Percentiles rank a stretch among this genome's conserved stretches.
These are phyloP conservation scores for Pelvicachromis taeniatus DNA, from an alignment of 2,113 vertebrate species.

Conservation along the genomic window DNA sequence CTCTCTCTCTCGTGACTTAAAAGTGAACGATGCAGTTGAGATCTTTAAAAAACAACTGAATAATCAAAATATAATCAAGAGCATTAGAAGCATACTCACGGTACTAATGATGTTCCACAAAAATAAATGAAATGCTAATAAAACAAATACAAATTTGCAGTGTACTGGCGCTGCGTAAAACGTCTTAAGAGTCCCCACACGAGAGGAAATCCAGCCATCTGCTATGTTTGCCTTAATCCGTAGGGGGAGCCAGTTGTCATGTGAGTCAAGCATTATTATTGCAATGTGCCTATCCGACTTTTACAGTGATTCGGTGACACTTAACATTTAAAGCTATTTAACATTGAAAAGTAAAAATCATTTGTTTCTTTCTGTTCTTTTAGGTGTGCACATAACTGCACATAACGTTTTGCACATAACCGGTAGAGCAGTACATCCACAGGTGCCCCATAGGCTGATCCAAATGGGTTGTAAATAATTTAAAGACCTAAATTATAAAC, in stretches of 20 bases:
- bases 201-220: background rate
- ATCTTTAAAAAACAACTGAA: background rate
- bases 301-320: background rate
- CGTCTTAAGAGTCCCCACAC: background rate
- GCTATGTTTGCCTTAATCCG: background rate
- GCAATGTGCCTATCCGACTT: background rate
- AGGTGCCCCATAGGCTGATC: background rate
- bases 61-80: background rate
- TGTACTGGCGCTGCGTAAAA: background rate
- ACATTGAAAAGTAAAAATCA: background rate
- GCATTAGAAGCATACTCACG: background rate
- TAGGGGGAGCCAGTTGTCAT: conserved; percentile 18
- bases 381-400: background rate
- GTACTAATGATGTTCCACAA: background rate
- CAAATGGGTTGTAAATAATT: background rate
- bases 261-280: background rate
- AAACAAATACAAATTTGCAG: background rate
- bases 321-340: background rate
- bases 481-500: background rate
- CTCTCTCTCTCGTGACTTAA: background rate
- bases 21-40: background rate
- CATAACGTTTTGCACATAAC: background rate
- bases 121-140: background rate
- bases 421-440: background rate
- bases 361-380: background rate